Evolutionary conservation across 1,140 invertebrate genomes (phyloP).

Genomic region (Anastrepha obliqua): DNA sequence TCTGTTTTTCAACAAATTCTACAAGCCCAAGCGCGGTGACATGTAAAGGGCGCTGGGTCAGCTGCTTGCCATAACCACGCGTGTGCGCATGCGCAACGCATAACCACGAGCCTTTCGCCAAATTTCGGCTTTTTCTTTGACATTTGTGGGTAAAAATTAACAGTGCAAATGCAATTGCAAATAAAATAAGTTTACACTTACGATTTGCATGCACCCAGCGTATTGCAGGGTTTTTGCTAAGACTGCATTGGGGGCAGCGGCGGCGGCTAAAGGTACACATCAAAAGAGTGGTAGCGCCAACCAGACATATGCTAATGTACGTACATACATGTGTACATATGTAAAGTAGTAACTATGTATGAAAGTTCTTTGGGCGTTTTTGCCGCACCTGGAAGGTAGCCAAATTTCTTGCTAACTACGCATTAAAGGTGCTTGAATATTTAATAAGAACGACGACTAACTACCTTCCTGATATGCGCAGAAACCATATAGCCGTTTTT

Average conservation of each 20-base stretch:
- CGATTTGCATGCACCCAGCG: constrained; percentile 29
- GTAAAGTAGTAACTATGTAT: neutral
- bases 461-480: neutral
- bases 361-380: constrained; percentile 13
- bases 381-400: constrained; percentile 1
- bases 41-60: constrained; percentile 35
- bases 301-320: neutral
- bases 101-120: neutral
- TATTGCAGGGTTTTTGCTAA: neutral
- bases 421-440: constrained; percentile 29
- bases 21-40: neutral
- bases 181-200: neutral
- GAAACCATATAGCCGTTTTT: neutral
- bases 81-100: constrained; percentile 22
- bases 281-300: constrained; percentile 27
- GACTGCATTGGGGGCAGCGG: neutral
- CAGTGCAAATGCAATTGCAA: constrained; percentile 20
- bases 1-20: too few relatives aligned
- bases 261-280: neutral
- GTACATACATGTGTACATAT: neutral
- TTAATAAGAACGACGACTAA: neutral
- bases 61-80: neutral
- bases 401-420: constrained; percentile 41
- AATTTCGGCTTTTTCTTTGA: constrained; percentile 49
- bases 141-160: constrained; percentile 21